Evolutionary conservation across 2,113 vertebrate species (phyloP).

Genomic region (Tragelaphus buxtoni): DNA sequence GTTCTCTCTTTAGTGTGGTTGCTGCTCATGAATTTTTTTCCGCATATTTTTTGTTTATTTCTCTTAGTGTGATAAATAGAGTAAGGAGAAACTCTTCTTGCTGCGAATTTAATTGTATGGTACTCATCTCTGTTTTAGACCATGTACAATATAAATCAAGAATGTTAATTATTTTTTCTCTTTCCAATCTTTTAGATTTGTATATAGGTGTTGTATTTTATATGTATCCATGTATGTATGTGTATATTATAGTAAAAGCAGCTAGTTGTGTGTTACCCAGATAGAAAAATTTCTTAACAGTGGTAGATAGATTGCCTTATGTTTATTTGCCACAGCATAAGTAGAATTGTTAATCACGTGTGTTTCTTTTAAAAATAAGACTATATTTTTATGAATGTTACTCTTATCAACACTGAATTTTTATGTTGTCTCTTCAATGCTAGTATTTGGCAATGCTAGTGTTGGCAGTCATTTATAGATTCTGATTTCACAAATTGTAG

Average conservation of each 20-base stretch:
- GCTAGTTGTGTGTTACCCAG: not conserved
- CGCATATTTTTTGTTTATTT: not conserved
- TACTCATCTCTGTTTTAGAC: not conserved
- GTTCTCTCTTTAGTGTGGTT: not conserved
- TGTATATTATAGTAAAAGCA: not conserved
- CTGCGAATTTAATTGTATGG: not conserved
- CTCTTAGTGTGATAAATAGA: not conserved
- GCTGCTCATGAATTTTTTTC: not conserved
- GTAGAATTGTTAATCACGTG: not conserved
- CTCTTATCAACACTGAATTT: not conserved
- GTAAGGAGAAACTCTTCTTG: not conserved
- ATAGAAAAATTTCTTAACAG: not conserved
- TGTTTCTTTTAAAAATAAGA: not conserved
- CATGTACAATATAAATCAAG: not conserved
- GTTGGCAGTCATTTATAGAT: not conserved
- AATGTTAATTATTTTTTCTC: not conserved
- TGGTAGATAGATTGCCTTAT: not conserved
- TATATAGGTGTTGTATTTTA: not conserved
- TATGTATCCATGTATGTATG: not conserved
- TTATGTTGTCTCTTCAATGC: not conserved
- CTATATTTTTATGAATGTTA: not conserved
- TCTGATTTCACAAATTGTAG: not conserved
- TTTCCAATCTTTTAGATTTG: not conserved
- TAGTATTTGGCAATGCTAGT: not conserved
- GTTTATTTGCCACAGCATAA: not conserved